A percentile compares a stretch with the other conserved stretches of the same genome.
Conservation (phyloP, 2,113 vertebrate species). For the Ia io region DNA sequence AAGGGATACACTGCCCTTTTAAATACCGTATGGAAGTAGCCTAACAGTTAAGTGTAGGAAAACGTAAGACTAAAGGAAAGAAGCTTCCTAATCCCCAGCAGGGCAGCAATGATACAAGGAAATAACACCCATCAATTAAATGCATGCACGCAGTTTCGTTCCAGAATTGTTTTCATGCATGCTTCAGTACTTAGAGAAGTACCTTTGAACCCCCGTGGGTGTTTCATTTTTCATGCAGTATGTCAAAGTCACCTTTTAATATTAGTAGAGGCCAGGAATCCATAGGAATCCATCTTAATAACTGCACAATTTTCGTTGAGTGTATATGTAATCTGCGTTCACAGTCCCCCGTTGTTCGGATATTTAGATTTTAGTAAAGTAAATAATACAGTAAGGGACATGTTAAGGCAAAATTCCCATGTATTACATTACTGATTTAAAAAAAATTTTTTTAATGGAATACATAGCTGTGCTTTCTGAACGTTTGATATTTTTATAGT, state of each 20-base stretch:
- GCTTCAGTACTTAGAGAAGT: not conserved
- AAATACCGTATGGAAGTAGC: not conserved
- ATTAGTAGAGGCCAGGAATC: not conserved
- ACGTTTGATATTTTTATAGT: not conserved
- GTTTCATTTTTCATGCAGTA: not conserved
- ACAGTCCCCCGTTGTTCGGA: not conserved
- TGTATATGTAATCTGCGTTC: not conserved
- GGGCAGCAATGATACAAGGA: not conserved
- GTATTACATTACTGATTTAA: not conserved
- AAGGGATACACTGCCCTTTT: not conserved
- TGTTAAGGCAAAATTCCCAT: not conserved
- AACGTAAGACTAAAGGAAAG: not conserved
- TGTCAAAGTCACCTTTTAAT: not conserved
- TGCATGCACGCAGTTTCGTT: not conserved
- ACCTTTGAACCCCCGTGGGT: not conserved
- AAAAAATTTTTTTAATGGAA: not conserved
- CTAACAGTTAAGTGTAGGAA: not conserved
- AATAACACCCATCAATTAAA: not conserved
- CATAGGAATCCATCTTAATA: not conserved
- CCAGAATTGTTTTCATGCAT: not conserved
- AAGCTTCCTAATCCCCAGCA: not conserved
- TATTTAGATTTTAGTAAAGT: slow-evolving; percentile 10
- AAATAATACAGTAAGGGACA: not conserved
- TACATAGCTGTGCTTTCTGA: not conserved
- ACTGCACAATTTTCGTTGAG: not conserved